These are phyloP conservation scores for Colletes gigas DNA, from an alignment of 1,140 invertebrate genomes.

Conservation along the genomic window DNA sequence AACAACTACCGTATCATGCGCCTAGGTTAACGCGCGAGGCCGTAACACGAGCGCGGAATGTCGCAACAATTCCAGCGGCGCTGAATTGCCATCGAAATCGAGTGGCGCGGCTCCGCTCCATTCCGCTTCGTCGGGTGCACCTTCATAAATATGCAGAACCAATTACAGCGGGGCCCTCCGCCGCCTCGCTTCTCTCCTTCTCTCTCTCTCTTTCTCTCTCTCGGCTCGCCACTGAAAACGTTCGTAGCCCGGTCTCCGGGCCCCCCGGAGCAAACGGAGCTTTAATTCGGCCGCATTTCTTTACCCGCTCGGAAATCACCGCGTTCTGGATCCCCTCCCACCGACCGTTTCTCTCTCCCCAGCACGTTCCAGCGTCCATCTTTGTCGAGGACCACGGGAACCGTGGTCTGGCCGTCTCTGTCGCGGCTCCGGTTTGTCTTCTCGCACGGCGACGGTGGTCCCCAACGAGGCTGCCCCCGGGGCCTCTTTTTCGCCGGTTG, in stretches of 20 bases:
- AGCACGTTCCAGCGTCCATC: too few species aligned
- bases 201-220: slow-evolving; percentile 20
- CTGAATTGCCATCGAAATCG: slow-evolving; percentile 16
- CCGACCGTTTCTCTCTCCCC: slow-evolving; percentile 14
- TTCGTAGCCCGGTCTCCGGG: slow-evolving; percentile 40
- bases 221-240: slow-evolving; percentile 44
- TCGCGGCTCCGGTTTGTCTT: slow-evolving; percentile 48
- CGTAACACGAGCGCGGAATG: slow-evolving; percentile 22
- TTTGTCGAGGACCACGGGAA: too few species aligned
- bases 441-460: slow-evolving; percentile 45
- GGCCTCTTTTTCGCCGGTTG: slow-evolving; percentile 44
- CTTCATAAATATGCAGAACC: slow-evolving; percentile 77
- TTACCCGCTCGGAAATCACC: slow-evolving; percentile 64
- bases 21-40: neutral
- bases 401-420: neutral
- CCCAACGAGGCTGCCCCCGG: slow-evolving; percentile 49
- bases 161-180: slow-evolving; percentile 70
- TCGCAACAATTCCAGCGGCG: slow-evolving; percentile 6
- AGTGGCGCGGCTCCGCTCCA: slow-evolving; percentile 32
- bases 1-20: too few species aligned
- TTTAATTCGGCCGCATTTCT: slow-evolving; percentile 68
- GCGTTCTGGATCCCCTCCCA: slow-evolving; percentile 46
- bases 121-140: slow-evolving; percentile 66
- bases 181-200: slow-evolving; percentile 46
- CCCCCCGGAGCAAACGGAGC: slow-evolving; percentile 63